Evolutionary conservation across 2,888 invertebrate species (phyloP).

Genomic region (Trachelus troglodyta): DNA sequence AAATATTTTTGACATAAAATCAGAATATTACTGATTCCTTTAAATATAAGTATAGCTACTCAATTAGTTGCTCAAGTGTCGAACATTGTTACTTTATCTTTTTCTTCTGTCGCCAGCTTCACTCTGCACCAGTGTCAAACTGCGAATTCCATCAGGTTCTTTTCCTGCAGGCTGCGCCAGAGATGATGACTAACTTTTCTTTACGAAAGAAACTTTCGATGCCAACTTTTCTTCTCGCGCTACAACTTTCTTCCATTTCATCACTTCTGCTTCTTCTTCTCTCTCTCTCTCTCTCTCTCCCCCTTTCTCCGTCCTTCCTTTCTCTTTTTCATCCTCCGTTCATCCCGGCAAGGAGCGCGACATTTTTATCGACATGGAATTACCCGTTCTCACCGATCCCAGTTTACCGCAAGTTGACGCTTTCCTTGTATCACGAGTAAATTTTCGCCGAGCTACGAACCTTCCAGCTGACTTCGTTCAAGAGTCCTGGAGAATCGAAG

Average conservation of each 20-base stretch:
- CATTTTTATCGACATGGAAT: conserved; percentile 3
- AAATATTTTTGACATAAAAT: not conserved
- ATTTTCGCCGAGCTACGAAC: not conserved
- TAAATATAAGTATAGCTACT: not conserved
- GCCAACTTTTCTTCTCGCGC: conserved; percentile 46
- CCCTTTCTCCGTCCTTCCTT: not conserved
- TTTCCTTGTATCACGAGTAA: not conserved
- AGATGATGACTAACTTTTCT: conserved; percentile 45
- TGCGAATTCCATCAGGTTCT: not conserved
- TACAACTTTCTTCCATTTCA: not conserved
- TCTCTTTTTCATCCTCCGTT: not conserved
- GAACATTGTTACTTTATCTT: not conserved
- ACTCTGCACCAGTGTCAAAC: not conserved
- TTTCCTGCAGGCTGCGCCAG: not conserved
- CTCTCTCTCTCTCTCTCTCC: conserved; percentile 1
- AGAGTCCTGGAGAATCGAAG: not conserved
- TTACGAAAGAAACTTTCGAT: conserved; percentile 51
- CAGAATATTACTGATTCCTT: not conserved
- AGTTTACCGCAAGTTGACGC: conserved; percentile 4
- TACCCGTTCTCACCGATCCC: not conserved
- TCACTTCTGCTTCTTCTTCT: conserved; percentile 9
- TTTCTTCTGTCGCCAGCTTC: not conserved
- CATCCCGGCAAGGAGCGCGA: conserved; percentile 1
- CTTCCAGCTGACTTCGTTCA: not conserved
- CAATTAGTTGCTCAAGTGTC: not conserved